Evolutionary conservation across 1,140 invertebrate species (phyloP).

Genomic region (Zaprionus tsacasi): DNA sequence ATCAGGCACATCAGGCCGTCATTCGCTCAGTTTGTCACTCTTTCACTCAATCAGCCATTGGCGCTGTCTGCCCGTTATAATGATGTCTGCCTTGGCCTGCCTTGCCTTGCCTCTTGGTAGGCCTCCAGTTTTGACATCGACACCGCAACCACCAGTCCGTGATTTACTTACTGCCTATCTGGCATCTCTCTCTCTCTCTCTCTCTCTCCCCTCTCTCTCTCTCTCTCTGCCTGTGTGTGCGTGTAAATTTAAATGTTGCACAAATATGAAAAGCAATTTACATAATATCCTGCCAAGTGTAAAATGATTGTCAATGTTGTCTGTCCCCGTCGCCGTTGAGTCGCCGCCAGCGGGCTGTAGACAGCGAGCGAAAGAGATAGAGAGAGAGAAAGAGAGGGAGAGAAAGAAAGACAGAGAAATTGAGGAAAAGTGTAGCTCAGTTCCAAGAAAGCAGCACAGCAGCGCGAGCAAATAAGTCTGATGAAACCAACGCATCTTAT

Average conservation of each 20-base stretch:
- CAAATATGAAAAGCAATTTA: slow-evolving; percentile 83
- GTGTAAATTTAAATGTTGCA: slow-evolving; percentile 80
- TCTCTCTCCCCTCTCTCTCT: slow-evolving; percentile 12
- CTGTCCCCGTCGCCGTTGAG: slow-evolving; percentile 33
- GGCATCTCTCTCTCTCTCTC: slow-evolving; percentile 14
- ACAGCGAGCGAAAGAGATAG: neutral
- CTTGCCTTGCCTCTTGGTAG: slow-evolving; percentile 25
- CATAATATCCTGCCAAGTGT: slow-evolving; percentile 82
- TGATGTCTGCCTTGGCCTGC: slow-evolving; percentile 59
- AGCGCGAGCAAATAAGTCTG: neutral
- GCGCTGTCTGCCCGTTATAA: slow-evolving; percentile 69
- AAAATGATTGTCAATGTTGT: slow-evolving; percentile 81
- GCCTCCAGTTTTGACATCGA: slow-evolving; percentile 74
- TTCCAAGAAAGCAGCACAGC: neutral
- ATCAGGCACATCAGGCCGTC: slow-evolving; percentile 12
- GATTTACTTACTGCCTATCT: slow-evolving; percentile 62
- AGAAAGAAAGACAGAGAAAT: neutral
- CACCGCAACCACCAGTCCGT: slow-evolving; percentile 49
- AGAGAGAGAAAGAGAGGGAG: neutral
- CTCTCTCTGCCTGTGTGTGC: slow-evolving; percentile 29
- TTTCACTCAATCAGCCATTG: slow-evolving; percentile 61
- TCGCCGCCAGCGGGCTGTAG: neutral
- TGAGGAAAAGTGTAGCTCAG: neutral
- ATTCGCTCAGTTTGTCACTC: slow-evolving; percentile 47
- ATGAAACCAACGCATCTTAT: neutral